These are phyloP conservation scores for Erythrocercus mccallii DNA, from an alignment of 2,113 vertebrate genomes.

Conservation along the genomic window DNA sequence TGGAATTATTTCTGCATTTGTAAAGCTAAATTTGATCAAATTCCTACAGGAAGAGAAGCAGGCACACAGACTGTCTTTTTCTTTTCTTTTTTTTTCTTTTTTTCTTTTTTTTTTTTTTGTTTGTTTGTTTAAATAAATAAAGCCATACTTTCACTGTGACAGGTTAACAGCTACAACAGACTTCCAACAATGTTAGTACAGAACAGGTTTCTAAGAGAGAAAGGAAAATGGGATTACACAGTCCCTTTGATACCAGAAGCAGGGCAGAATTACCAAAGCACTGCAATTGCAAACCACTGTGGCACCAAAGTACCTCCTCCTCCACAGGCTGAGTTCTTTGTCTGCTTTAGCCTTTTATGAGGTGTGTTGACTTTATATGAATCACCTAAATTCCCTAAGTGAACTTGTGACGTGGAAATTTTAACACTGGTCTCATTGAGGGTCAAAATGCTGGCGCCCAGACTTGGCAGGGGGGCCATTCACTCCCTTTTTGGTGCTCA, in stretches of 20 bases:
- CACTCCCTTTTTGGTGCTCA: not conserved
- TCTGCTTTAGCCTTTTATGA: not conserved
- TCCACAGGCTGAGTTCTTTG: not conserved
- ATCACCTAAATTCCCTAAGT: not conserved
- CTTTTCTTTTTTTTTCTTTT: not conserved
- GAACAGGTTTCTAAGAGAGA: not conserved
- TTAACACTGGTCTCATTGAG: not conserved
- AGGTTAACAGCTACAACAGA: not conserved
- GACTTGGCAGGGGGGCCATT: not conserved
- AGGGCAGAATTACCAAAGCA: not conserved
- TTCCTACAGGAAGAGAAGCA: conserved; percentile 27
- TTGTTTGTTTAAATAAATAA: not conserved
- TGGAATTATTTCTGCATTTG: conserved; percentile 47
- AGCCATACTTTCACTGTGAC: not conserved
- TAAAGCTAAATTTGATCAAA: conserved; percentile 52
- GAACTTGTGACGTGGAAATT: not conserved
- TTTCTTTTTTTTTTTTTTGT: too few relatives aligned
- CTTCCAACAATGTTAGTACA: not conserved
- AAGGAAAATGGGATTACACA: not conserved
- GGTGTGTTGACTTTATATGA: not conserved
- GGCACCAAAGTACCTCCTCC: not conserved
- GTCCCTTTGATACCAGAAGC: not conserved
- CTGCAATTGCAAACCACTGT: not conserved
- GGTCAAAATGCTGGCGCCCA: not conserved
- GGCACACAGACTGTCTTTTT: not conserved